A percentile compares a stretch with the other conserved stretches of the same genome.
Conservation (phyloP, 2,113 vertebrate genomes). For the Sinocyclocheilus anophthalmus region DNA sequence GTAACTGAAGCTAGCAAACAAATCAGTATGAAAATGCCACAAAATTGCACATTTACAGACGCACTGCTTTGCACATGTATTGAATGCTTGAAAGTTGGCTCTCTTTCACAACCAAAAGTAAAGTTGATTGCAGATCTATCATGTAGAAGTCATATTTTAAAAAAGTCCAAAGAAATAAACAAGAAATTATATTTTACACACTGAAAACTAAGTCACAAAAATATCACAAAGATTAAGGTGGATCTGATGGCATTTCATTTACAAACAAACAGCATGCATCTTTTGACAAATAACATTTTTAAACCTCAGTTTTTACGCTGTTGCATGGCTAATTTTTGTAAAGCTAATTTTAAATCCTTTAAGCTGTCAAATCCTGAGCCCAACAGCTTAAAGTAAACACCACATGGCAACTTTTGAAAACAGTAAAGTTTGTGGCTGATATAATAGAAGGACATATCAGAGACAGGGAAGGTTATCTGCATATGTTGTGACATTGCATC, state of each 20-base stretch:
- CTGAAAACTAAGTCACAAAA: too few species aligned
- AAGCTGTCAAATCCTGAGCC: background rate
- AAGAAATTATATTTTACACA: too few species aligned
- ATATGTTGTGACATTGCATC: constrained; percentile 13
- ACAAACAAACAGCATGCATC: background rate
- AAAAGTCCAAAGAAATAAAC: too few species aligned
- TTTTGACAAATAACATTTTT: background rate
- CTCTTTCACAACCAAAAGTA: too few species aligned
- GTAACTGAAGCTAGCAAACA: too few species aligned
- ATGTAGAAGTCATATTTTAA: too few species aligned
- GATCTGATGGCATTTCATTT: background rate
- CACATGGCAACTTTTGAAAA: background rate
- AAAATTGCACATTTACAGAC: too few species aligned
- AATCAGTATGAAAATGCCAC: too few species aligned
- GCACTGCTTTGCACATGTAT: background rate
- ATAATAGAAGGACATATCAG: constrained; percentile 2
- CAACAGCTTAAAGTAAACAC: background rate
- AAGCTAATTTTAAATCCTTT: background rate
- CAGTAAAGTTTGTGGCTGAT: background rate
- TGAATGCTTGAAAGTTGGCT: background rate
- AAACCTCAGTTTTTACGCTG: background rate
- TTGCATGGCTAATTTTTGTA: background rate
- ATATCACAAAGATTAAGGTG: background rate
- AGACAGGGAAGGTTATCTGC: constrained; percentile 10
- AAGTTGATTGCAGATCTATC: too few species aligned